Evolutionary conservation across 1,140 invertebrate species (phyloP).

Genomic region (Macrostomum lignano): DNA sequence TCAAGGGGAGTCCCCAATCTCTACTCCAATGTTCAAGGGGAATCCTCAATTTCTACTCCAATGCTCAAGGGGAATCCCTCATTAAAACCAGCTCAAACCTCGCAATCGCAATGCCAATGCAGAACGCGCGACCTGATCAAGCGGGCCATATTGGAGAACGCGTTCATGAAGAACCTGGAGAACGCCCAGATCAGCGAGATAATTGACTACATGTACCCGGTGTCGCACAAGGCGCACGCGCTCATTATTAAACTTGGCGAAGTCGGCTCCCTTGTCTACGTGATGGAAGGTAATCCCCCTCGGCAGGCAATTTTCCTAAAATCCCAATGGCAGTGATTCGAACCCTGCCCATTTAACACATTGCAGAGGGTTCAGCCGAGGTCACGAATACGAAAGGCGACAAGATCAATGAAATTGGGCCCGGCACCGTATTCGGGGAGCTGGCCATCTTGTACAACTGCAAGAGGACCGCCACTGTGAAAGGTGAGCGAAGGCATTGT

Average conservation of each 20-base stretch:
- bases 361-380: too few species aligned
- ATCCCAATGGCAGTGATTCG: too few species aligned
- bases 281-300: slow-evolving; percentile 64
- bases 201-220: slow-evolving; percentile 94
- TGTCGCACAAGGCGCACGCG: slow-evolving; percentile 60
- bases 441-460: slow-evolving; percentile 95
- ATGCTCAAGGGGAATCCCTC: too few species aligned
- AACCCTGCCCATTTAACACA: too few species aligned
- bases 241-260: slow-evolving; percentile 92
- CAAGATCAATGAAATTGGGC: slow-evolving; percentile 62
- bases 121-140: slow-evolving; percentile 83
- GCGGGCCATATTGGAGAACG: slow-evolving; percentile 82
- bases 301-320: too few species aligned
- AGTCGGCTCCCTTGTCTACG: slow-evolving; percentile 83
- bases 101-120: too few species aligned
- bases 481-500: slow-evolving; percentile 32
- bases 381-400: too few species aligned
- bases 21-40: too few species aligned
- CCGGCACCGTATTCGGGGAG: slow-evolving; percentile 64
- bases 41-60: too few species aligned
- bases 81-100: too few species aligned
- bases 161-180: slow-evolving; percentile 97
- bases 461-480: slow-evolving; percentile 89
- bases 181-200: slow-evolving; percentile 84
- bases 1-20: too few species aligned